Evolutionary conservation across 2,888 invertebrate genomes (phyloP).

Genomic region (Lasioglossum leucozonium): DNA sequence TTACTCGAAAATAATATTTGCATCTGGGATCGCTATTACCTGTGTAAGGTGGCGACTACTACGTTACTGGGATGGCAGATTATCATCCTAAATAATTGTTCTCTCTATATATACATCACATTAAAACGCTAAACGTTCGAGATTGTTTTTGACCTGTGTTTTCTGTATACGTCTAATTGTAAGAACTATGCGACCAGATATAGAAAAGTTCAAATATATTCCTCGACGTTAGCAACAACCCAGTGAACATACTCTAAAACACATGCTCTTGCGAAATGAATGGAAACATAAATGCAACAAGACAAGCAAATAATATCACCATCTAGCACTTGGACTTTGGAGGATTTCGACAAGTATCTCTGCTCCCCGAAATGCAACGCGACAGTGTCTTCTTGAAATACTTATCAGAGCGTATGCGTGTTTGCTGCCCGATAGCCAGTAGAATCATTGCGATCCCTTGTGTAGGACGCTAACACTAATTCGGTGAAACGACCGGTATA

Average conservation of each 20-base stretch:
- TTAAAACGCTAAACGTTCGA: constrained; percentile 3
- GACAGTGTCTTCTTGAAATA: constrained; percentile 5
- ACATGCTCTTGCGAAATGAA: constrained; percentile 79
- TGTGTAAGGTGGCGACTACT: constrained; percentile 35
- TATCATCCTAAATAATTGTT: constrained; percentile 5
- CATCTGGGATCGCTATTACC: constrained; percentile 29
- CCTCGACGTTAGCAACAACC: constrained; percentile 70
- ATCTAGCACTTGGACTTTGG: constrained; percentile 61
- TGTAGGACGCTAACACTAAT: constrained; percentile 11
- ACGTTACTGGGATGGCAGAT: constrained; percentile 9
- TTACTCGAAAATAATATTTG: neutral
- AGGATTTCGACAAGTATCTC: constrained; percentile 41
- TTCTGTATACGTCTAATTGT: constrained; percentile 18
- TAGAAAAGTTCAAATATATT: constrained; percentile 34
- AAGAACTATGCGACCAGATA: constrained; percentile 37
- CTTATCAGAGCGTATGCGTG: constrained; percentile 17
- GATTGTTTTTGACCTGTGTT: constrained; percentile 8
- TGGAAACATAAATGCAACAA: constrained; percentile 69
- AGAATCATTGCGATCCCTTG: constrained; percentile 9
- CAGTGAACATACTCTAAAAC: constrained; percentile 76
- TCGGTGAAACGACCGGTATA: constrained; percentile 5
- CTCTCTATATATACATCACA: constrained; percentile 5
- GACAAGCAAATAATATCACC: constrained; percentile 70
- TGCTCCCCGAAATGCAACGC: constrained; percentile 14
- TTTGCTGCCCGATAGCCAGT: constrained; percentile 18